Percentiles rank a stretch among this genome's conserved stretches.
Conservation (phyloP, 1,140 invertebrate species). For the Drosophila tsacasi region DNA sequence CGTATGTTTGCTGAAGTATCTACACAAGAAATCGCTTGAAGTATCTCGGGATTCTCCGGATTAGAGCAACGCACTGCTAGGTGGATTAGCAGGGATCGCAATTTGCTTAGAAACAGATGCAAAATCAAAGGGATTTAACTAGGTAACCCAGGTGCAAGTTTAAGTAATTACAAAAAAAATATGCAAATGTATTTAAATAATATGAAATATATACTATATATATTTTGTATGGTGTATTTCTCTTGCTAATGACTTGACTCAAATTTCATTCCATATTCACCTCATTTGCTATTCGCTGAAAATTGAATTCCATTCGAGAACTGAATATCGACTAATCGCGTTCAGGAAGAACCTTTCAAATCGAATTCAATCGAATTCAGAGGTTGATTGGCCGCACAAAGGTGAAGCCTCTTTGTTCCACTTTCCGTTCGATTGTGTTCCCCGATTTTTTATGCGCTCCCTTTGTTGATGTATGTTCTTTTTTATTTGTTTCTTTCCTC, state of each 20-base stretch:
- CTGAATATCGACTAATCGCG: slow-evolving; percentile 22
- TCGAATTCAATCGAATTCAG: slow-evolving; percentile 32
- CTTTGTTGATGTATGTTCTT: slow-evolving; percentile 17
- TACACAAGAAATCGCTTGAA: slow-evolving; percentile 24
- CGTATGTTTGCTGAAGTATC: slow-evolving; percentile 25
- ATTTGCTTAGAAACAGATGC: background rate
- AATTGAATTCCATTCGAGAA: slow-evolving; percentile 9
- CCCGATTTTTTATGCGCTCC: slow-evolving; percentile 28
- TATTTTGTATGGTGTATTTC: background rate
- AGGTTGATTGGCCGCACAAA: slow-evolving; percentile 48
- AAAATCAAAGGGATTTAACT: background rate
- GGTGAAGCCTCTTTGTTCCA: slow-evolving; percentile 52
- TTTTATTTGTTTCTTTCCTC: background rate
- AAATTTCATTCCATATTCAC: background rate
- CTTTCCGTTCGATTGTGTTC: slow-evolving; percentile 25
- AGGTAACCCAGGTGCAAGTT: background rate
- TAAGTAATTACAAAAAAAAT: background rate
- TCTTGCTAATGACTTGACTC: background rate
- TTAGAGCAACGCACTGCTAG: slow-evolving; percentile 5
- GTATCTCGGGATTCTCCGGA: slow-evolving; percentile 22
- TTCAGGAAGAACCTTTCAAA: slow-evolving; percentile 45
- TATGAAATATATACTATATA: background rate
- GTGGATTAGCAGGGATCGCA: slow-evolving; percentile 7
- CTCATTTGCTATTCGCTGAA: slow-evolving; percentile 12
- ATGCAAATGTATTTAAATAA: too few species aligned